Percentiles rank a stretch among this genome's conserved stretches.
Evolutionary conservation across 2,888 invertebrate species (phyloP).

Genomic region (Agriopis marginaria): DNA sequence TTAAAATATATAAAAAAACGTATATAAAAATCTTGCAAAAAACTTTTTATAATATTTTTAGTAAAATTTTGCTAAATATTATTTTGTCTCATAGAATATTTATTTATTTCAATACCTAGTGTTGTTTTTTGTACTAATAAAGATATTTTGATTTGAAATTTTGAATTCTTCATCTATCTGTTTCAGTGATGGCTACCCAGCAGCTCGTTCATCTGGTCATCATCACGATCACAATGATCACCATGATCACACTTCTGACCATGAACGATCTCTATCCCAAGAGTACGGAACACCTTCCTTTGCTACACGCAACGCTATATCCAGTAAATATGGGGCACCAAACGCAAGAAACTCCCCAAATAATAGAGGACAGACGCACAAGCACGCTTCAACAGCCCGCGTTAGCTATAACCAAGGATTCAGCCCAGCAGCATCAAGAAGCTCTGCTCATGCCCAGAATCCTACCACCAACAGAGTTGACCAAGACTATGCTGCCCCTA

Average conservation of each 20-base stretch:
- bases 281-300: conserved; percentile 57
- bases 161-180: not conserved
- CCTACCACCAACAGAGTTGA: conserved; percentile 35
- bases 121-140: too few species aligned
- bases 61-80: too few species aligned
- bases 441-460: not conserved
- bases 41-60: too few species aligned
- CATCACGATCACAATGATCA: conserved; percentile 49
- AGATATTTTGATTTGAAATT: too few species aligned
- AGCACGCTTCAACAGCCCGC: conserved; percentile 36
- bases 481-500: conserved; percentile 57
- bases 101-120: too few species aligned
- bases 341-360: conserved; percentile 25
- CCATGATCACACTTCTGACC: conserved; percentile 24
- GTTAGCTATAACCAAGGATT: conserved; percentile 36
- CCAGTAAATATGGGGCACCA: conserved; percentile 53
- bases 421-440: conserved; percentile 19
- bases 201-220: conserved; percentile 58
- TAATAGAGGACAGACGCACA: conserved; percentile 16
- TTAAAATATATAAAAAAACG: too few species aligned
- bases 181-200: conserved; percentile 67
- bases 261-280: conserved; percentile 54
- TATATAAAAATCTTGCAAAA: too few species aligned
- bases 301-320: conserved; percentile 47
- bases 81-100: too few species aligned